Conservation (phyloP, 23 tunicate species). For the Oikopleura vanhoeffeni region DNA sequence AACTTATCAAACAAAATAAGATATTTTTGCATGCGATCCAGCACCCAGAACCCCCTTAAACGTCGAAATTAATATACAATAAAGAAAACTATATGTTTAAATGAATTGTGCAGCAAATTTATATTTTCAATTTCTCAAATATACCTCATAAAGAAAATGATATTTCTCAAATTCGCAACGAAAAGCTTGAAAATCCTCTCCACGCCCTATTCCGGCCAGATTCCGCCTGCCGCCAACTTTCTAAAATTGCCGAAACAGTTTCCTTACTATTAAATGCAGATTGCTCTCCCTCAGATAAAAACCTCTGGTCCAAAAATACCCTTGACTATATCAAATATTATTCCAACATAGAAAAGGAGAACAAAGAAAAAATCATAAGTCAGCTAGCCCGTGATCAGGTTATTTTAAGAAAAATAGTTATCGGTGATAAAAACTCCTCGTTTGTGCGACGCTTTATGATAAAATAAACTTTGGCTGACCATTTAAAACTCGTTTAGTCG, state of each 20-base stretch:
- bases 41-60: too few relatives aligned
- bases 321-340: background rate
- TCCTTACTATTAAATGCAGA: background rate
- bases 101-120: too few relatives aligned
- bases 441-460: too few relatives aligned
- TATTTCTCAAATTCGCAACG: background rate
- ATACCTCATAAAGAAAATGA: background rate
- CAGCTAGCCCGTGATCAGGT: background rate
- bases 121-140: background rate
- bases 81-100: too few relatives aligned
- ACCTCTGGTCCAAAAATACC: background rate
- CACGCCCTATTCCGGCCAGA: background rate
- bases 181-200: slow-evolving; percentile 14
- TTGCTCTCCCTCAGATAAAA: background rate
- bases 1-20: too few relatives aligned
- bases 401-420: too few relatives aligned
- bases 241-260: background rate
- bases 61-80: too few relatives aligned
- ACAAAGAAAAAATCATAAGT: background rate
- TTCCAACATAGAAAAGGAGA: background rate
- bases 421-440: too few relatives aligned
- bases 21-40: too few relatives aligned
- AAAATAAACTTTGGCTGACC: too few relatives aligned
- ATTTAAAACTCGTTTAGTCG: too few relatives aligned
- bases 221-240: background rate